Evolutionary conservation across 2,888 invertebrate genomes (phyloP), one percentile per base, ranked within the genome.

Genomic region (Phlogophora meticulosa): DNA sequence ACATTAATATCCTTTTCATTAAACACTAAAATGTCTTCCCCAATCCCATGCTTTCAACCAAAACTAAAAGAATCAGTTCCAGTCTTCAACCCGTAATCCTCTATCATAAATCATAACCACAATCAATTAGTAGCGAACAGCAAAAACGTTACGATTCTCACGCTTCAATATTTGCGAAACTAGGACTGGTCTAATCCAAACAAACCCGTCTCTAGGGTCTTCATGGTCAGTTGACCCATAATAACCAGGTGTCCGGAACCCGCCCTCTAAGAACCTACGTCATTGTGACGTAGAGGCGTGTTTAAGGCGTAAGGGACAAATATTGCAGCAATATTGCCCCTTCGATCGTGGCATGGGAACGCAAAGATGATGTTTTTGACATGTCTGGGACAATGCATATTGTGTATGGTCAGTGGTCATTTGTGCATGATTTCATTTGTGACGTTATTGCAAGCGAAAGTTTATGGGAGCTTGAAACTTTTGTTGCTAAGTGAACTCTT

Each of bases 171-270:
- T 91, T 92, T 89, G 88, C 86, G 81, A 84, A 88, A 89, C 87
- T 90, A 88, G 89, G 75, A 86, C 89, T 87, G 88, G 89, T 82
- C 92, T 90, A 92, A 91, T 87, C 86, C 91, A 91, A 92, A 93
- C 92, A 92, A 86, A 88, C 86, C 86, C 32, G 32, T 34, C 90
- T 90, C 28, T 28, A 28, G 28, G 28, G 28, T 28, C 28, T 28
- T 28, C 90, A 93, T 91, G 95, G 95, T 95, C 95, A 95, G 94
- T 93, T 91, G 93, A 82, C 76, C 89, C 87, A 92, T 92, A 94
- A 94, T 91, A 90, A 88, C 92, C 92, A 83, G 95, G 94, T 87
- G 85, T 76, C 76, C 74, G 85, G 82, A 90, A 91, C 90, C 87
- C 93, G 93, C 94, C 94, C 94, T 92, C 90, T 88, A 91, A 91